phyloP scores from a whole-genome alignment of 2,888 invertebrate species.

The Malachius bipustulatus region DNA sequence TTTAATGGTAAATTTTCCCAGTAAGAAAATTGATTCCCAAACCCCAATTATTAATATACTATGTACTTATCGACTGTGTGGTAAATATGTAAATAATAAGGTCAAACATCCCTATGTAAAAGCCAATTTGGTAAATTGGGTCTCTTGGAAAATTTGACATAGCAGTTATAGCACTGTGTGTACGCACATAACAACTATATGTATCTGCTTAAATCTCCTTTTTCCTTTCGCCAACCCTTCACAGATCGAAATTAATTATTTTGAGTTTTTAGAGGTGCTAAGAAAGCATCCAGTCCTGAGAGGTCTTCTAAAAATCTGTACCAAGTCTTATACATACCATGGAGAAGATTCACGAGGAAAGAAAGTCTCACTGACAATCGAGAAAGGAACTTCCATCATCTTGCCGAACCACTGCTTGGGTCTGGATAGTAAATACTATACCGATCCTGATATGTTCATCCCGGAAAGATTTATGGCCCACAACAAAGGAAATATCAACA shows the following conservation, averaged over 20 bases:
- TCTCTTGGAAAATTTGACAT: conserved; percentile 17
- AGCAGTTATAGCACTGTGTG: too few species aligned
- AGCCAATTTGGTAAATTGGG: neutral
- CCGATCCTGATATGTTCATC: conserved; percentile 18
- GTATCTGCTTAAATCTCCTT: too few species aligned
- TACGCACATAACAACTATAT: too few species aligned
- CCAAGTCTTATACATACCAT: conserved; percentile 19
- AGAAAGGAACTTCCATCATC: conserved; percentile 17
- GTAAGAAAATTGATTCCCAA: too few species aligned
- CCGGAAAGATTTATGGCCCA: conserved; percentile 23
- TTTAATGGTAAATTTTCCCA: too few species aligned
- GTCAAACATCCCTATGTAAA: neutral
- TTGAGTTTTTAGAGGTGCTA: too few species aligned
- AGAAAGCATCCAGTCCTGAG: conserved; percentile 23
- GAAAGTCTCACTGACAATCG: conserved; percentile 15
- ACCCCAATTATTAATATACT: too few species aligned
- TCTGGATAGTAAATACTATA: conserved; percentile 18
- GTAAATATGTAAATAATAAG: conserved; percentile 1
- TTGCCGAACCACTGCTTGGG: conserved; percentile 19
- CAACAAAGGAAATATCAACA: conserved; percentile 22
- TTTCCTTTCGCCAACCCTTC: too few species aligned
- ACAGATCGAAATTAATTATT: too few species aligned
- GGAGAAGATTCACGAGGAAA: conserved; percentile 21
- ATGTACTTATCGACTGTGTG: too few species aligned
- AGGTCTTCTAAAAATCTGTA: conserved; percentile 18